Conservation (phyloP, 37 sponge, comb jelly and placozoan genomes). For the Oopsacas minuta region DNA sequence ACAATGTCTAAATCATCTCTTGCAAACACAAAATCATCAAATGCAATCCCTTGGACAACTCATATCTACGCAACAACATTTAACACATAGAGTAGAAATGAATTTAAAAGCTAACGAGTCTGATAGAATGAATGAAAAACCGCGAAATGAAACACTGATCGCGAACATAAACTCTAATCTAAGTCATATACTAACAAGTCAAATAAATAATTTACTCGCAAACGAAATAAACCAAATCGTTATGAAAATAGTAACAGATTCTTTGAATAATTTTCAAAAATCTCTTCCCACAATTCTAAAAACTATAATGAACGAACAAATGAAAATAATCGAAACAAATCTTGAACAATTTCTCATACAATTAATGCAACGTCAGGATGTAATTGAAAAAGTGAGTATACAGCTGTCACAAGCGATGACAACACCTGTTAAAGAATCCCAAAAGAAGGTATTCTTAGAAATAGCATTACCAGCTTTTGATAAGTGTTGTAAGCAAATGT, state of each 20-base stretch:
- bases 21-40: not conserved
- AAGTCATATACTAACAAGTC: not conserved
- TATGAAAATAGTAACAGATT: not conserved
- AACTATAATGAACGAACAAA: not conserved
- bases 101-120: not conserved
- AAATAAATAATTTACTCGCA: not conserved
- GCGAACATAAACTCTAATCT: not conserved
- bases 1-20: not conserved
- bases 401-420: not conserved
- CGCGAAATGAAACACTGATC: not conserved
- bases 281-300: not conserved
- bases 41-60: not conserved
- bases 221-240: not conserved
- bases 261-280: not conserved
- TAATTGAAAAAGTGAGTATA: not conserved
- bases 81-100: not conserved
- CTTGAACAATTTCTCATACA: not conserved
- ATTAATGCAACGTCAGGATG: not conserved
- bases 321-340: not conserved
- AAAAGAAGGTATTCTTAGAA: not conserved
- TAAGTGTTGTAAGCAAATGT: slow-evolving; percentile 51
- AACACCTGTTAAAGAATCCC: not conserved
- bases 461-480: slow-evolving; percentile 43
- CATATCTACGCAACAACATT: not conserved
- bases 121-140: not conserved